A percentile compares a stretch with the other conserved stretches of the same genome.
phyloP scores from a whole-genome alignment of 2,888 invertebrate species.

The Clunio marinus region DNA sequence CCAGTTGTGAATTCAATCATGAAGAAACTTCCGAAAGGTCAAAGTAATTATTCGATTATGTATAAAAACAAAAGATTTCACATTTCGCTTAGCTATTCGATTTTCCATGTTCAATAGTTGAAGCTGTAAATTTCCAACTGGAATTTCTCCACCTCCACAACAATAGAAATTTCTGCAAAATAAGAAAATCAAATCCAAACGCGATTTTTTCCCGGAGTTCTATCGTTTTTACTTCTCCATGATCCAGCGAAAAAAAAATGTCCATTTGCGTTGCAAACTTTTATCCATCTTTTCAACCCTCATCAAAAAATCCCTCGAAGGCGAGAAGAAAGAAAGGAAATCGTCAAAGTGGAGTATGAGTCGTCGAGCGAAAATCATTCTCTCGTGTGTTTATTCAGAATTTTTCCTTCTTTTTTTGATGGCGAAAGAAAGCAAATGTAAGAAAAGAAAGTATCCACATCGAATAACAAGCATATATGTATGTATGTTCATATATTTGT shows the following conservation, averaged over 20 bases:
- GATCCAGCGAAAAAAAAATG: conserved; percentile 29
- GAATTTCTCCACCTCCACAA: neutral
- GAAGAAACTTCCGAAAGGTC: too few species aligned
- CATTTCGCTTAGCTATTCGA: too few species aligned
- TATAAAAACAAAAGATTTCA: too few species aligned
- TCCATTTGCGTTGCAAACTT: conserved; percentile 33
- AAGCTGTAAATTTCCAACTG: too few species aligned
- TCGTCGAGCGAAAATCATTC: neutral
- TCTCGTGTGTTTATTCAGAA: neutral
- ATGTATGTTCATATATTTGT: neutral
- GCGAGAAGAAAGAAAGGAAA: neutral
- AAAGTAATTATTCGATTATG: too few species aligned
- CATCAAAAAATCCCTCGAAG: conserved; percentile 36
- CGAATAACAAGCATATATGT: neutral
- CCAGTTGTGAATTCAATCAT: too few species aligned
- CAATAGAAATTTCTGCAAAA: neutral
- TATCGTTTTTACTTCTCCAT: neutral
- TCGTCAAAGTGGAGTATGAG: conserved; percentile 16
- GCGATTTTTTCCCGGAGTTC: neutral
- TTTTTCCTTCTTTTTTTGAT: too few species aligned
- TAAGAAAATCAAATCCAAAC: conserved; percentile 5
- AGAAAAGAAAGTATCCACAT: neutral
- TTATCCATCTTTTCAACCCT: conserved; percentile 26
- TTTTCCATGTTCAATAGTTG: too few species aligned
- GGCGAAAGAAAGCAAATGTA: neutral